These are phyloP conservation scores for Sycobia sp. DNA, from an alignment of 1,140 invertebrate species.

Conservation along the genomic window DNA sequence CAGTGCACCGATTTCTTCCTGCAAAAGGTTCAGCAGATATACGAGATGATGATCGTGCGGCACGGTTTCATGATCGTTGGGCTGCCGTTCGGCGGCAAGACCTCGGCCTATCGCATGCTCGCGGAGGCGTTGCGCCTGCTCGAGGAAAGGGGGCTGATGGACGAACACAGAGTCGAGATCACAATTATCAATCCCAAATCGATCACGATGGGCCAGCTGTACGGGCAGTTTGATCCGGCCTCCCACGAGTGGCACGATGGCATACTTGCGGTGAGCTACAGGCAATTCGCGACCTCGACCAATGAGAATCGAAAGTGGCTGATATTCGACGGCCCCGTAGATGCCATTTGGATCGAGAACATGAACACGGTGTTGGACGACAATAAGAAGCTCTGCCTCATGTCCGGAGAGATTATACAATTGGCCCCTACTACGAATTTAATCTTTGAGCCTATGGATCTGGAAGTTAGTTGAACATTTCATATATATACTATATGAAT, in stretches of 20 bases:
- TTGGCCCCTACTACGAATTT: constrained; percentile 89
- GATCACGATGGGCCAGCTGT: constrained; percentile 94
- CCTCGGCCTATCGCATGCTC: constrained; percentile 77
- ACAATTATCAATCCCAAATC: constrained; percentile 95
- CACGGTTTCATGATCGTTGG: constrained; percentile 92
- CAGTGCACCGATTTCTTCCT: constrained; percentile 86
- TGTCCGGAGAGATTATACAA: constrained; percentile 95
- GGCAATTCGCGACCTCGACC: constrained; percentile 83
- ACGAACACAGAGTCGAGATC: constrained; percentile 87
- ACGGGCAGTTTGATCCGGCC: constrained; percentile 92
- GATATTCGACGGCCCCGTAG: constrained; percentile 94
- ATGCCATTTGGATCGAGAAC: constrained; percentile 97
- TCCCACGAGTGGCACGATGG: constrained; percentile 96
- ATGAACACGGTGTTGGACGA: constrained; percentile 97
- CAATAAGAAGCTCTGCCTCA: constrained; percentile 91
- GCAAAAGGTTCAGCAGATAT: constrained; percentile 89
- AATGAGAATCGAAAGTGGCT: constrained; percentile 85
- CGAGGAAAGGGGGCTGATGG: constrained; percentile 80
- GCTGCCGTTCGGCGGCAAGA: constrained; percentile 88
- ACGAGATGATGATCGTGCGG: constrained; percentile 95
- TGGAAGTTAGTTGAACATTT: constrained; percentile 66
- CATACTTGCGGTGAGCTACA: constrained; percentile 89
- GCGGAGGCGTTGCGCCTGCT: constrained; percentile 78
- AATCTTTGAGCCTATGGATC: constrained; percentile 94
- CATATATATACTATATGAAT: background rate